Evolutionary conservation across 2,113 vertebrate species (phyloP).

Genomic region (Salminus brasiliensis): DNA sequence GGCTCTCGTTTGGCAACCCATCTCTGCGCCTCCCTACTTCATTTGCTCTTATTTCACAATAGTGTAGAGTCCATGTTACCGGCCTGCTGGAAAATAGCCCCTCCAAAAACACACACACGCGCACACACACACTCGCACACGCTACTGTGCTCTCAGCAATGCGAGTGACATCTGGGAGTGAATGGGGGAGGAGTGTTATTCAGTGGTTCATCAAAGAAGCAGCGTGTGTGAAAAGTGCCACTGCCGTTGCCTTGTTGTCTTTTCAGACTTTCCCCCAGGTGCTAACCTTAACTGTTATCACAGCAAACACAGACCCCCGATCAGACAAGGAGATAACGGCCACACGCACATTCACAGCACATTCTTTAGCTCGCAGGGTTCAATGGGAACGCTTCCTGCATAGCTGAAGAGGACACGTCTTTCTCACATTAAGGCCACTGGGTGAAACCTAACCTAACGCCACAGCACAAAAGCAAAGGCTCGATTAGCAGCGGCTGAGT

Average conservation of each 20-base stretch:
- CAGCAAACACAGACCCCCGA: background rate
- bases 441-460: constrained; percentile 36
- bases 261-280: background rate
- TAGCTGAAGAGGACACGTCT: constrained; percentile 40
- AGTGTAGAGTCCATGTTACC: constrained; percentile 36
- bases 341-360: constrained; percentile 21
- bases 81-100: background rate
- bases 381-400: constrained; percentile 42
- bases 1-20: constrained; percentile 20
- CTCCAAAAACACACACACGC: background rate
- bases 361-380: constrained; percentile 40
- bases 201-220: constrained; percentile 15
- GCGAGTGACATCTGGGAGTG: background rate
- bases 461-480: background rate
- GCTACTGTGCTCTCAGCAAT: background rate
- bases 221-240: background rate
- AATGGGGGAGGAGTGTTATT: background rate
- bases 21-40: constrained; percentile 9
- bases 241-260: background rate
- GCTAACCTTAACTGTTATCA: background rate
- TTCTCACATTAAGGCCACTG: constrained; percentile 41
- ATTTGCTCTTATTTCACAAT: constrained; percentile 44
- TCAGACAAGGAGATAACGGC: constrained; percentile 22
- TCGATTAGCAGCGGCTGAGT: background rate
- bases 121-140: constrained; percentile 18